Percentiles rank a stretch among this genome's conserved stretches.
phyloP scores from a whole-genome alignment of 2,888 invertebrate species.

The Cheilosia urbana region DNA sequence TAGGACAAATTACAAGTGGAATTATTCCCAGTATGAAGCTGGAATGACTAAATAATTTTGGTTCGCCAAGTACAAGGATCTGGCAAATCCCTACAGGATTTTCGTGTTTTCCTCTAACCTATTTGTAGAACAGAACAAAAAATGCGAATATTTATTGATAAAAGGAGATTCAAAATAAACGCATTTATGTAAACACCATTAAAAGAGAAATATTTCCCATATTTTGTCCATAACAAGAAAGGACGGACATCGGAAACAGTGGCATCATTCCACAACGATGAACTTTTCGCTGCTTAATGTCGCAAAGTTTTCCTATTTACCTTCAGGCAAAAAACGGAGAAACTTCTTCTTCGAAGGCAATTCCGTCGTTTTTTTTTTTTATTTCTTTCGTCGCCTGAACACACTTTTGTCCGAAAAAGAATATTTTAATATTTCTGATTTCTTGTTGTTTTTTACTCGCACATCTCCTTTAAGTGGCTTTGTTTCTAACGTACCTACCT shows the following conservation, averaged over 20 bases:
- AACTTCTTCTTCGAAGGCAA: slow-evolving; percentile 41
- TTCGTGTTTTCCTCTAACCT: no score
- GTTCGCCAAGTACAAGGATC: no score
- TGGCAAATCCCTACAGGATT: no score
- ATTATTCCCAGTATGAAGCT: no score
- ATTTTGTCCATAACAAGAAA: not conserved
- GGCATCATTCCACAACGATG: slow-evolving; percentile 8
- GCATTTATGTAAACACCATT: slow-evolving; percentile 30
- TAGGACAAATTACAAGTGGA: no score
- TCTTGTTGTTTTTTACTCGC: not conserved
- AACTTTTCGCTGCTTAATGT: slow-evolving; percentile 39
- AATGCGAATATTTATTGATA: no score
- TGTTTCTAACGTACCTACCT: slow-evolving; percentile 15
- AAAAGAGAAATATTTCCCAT: slow-evolving; percentile 5
- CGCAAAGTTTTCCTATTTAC: slow-evolving; percentile 63
- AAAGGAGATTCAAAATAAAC: slow-evolving; percentile 34
- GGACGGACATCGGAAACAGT: not conserved
- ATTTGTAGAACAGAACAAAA: no score
- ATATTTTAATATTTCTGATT: slow-evolving; percentile 55
- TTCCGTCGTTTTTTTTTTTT: slow-evolving; percentile 44
- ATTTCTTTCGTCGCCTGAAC: not conserved
- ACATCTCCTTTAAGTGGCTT: slow-evolving; percentile 5
- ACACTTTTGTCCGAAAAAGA: not conserved
- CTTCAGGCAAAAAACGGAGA: slow-evolving; percentile 9
- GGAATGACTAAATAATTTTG: no score